A percentile compares a stretch with the other conserved stretches of the same genome.
phyloP scores from a whole-genome alignment of 2,888 invertebrate genomes.

The Schizotus pectinicornis region DNA sequence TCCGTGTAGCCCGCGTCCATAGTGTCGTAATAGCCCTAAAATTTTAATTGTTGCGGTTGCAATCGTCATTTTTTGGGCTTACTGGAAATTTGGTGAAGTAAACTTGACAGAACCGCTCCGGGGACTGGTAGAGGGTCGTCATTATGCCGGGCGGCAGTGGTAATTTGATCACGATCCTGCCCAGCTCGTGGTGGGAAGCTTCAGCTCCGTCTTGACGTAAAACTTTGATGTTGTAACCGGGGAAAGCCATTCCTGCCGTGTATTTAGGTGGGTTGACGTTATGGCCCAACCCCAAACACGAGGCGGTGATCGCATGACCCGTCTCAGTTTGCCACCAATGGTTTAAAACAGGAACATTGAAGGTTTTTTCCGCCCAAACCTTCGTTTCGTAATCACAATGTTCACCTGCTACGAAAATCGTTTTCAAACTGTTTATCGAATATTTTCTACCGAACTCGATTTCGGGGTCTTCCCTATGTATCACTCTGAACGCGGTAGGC shows the following conservation, averaged over 20 bases:
- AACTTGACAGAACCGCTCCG: conserved; percentile 77
- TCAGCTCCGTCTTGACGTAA: conserved; percentile 72
- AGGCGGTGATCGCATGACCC: conserved; percentile 87
- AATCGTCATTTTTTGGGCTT: conserved; percentile 33
- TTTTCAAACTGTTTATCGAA: conserved; percentile 71
- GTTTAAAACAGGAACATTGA: conserved; percentile 81
- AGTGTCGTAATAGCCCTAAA: conserved; percentile 88
- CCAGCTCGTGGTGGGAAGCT: conserved; percentile 75
- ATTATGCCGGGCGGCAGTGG: conserved; percentile 91
- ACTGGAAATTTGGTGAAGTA: conserved; percentile 87
- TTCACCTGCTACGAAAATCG: conserved; percentile 88
- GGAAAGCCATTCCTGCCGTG: conserved; percentile 83
- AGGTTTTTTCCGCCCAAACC: conserved; percentile 73
- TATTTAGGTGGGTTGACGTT: conserved; percentile 74
- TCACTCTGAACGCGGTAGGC: conserved; percentile 87
- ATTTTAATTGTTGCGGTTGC: conserved; percentile 2
- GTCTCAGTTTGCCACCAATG: conserved; percentile 99
- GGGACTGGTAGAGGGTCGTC: conserved; percentile 81
- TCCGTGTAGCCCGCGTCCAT: conserved; percentile 93
- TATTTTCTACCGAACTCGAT: conserved; percentile 71
- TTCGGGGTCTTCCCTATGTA: conserved; percentile 82
- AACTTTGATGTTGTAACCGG: conserved; percentile 82
- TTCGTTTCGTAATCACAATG: conserved; percentile 93
- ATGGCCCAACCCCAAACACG: conserved; percentile 79
- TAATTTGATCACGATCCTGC: conserved; percentile 81